Percentiles rank a stretch among this genome's conserved stretches.
phyloP scores from a whole-genome alignment of 2,888 invertebrate genomes.

The Andrena trimmerana region DNA sequence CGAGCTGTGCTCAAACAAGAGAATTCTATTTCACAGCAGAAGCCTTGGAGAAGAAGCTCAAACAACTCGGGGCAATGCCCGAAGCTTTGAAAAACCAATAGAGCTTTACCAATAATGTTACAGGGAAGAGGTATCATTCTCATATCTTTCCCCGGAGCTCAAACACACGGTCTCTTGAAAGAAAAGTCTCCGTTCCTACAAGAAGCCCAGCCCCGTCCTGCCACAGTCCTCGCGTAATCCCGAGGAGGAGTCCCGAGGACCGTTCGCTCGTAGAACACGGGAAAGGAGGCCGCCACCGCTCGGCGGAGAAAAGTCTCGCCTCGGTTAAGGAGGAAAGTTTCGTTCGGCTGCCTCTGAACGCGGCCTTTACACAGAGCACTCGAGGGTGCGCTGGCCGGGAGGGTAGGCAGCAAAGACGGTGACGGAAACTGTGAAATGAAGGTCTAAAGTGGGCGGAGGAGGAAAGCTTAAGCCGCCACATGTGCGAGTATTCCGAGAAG shows the following conservation, averaged over 20 bases:
- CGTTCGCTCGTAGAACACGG: neutral
- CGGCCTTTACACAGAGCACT: conserved; percentile 36
- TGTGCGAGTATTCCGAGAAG: conserved; percentile 55
- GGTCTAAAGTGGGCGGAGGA: conserved; percentile 52
- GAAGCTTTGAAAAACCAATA: too few species aligned
- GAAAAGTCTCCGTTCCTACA: too few species aligned
- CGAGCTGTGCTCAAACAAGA: too few species aligned
- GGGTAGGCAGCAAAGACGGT: conserved; percentile 44
- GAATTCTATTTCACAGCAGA: too few species aligned
- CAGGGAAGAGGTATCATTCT: too few species aligned
- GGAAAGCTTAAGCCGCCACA: conserved; percentile 58
- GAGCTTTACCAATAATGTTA: too few species aligned
- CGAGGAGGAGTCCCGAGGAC: neutral
- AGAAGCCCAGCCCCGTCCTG: too few species aligned
- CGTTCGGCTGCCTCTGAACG: conserved; percentile 5
- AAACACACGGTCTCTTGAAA: too few species aligned
- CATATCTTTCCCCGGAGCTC: too few species aligned
- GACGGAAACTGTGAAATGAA: conserved; percentile 62
- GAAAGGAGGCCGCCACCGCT: conserved; percentile 5
- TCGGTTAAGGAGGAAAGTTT: conserved; percentile 51
- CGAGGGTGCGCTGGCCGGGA: conserved; percentile 55
- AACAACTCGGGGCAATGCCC: too few species aligned
- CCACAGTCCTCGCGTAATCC: neutral
- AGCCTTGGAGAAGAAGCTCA: too few species aligned
- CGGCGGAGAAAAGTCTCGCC: conserved; percentile 39